A percentile compares a stretch with the other conserved stretches of the same genome.
phyloP scores from a whole-genome alignment of 2,888 invertebrate species.

The Choreutis nemorana region DNA sequence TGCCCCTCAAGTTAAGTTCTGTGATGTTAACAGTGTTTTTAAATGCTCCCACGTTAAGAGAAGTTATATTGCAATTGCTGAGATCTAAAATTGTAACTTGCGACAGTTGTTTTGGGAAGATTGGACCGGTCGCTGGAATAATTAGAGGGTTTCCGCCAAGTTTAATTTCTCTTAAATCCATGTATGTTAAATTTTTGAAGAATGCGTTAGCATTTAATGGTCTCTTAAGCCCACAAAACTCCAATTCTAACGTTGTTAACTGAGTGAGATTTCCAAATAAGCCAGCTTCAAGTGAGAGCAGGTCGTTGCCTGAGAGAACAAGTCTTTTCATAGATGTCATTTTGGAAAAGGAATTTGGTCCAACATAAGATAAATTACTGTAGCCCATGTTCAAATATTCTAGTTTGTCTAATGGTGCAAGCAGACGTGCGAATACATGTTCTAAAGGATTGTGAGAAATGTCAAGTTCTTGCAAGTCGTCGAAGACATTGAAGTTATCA shows the following conservation, averaged over 20 bases:
- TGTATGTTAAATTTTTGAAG: slow-evolving; percentile 70
- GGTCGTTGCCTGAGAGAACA: slow-evolving; percentile 73
- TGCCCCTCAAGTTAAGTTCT: slow-evolving; percentile 67
- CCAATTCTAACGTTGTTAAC: slow-evolving; percentile 72
- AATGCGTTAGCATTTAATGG: slow-evolving; percentile 72
- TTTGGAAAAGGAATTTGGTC: slow-evolving; percentile 71
- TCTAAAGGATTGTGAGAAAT: slow-evolving; percentile 75
- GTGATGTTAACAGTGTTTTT: slow-evolving; percentile 69
- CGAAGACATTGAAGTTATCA: slow-evolving; percentile 71
- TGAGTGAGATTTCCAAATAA: slow-evolving; percentile 73
- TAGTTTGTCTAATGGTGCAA: slow-evolving; percentile 71
- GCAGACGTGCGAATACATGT: slow-evolving; percentile 70
- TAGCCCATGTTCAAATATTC: slow-evolving; percentile 78
- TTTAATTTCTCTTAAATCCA: slow-evolving; percentile 71
- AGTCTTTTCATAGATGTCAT: slow-evolving; percentile 73
- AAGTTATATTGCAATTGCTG: slow-evolving; percentile 70
- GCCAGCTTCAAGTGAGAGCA: slow-evolving; percentile 71
- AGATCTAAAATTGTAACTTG: slow-evolving; percentile 70
- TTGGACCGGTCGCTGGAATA: slow-evolving; percentile 64
- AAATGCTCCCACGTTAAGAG: slow-evolving; percentile 68
- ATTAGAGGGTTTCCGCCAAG: slow-evolving; percentile 73
- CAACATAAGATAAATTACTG: slow-evolving; percentile 71
- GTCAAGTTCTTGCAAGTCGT: slow-evolving; percentile 72
- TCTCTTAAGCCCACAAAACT: slow-evolving; percentile 71
- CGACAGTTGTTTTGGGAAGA: slow-evolving; percentile 72